These are phyloP conservation scores for Helicolenus hilgendorfi DNA, from an alignment of 2,797 vertebrate genomes.

Conservation along the genomic window DNA sequence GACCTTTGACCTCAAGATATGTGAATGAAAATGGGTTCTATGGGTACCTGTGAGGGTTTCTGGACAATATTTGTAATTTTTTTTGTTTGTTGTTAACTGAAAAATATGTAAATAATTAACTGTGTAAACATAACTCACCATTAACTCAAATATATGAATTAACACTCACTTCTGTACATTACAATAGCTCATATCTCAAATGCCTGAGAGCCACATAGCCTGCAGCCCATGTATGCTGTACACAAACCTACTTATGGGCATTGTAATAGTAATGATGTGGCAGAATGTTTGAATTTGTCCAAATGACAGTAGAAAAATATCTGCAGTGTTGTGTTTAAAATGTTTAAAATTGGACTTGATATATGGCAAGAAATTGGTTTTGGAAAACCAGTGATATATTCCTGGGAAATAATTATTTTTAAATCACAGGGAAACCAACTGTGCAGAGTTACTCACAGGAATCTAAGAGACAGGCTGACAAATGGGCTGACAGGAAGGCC, in stretches of 20 bases:
- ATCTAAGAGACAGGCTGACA: constrained; percentile 20
- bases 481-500: constrained; percentile 4
- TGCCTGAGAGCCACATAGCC: background rate
- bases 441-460: background rate
- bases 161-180: no score
- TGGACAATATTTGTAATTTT: no score
- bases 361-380: background rate
- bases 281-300: background rate
- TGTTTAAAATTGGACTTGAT: background rate
- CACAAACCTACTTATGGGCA: background rate
- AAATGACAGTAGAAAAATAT: background rate
- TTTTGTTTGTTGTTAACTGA: no score
- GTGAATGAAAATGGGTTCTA: no score
- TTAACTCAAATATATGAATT: no score
- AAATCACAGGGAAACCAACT: background rate
- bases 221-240: background rate
- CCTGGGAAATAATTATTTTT: background rate
- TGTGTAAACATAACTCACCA: no score
- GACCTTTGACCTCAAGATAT: no score
- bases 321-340: background rate
- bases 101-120: no score
- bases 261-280: background rate
- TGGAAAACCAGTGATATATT: background rate
- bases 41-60: no score
- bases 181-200: background rate